These are phyloP conservation scores for Tyto alba DNA, from an alignment of 2,113 vertebrate species.

Conservation along the genomic window DNA sequence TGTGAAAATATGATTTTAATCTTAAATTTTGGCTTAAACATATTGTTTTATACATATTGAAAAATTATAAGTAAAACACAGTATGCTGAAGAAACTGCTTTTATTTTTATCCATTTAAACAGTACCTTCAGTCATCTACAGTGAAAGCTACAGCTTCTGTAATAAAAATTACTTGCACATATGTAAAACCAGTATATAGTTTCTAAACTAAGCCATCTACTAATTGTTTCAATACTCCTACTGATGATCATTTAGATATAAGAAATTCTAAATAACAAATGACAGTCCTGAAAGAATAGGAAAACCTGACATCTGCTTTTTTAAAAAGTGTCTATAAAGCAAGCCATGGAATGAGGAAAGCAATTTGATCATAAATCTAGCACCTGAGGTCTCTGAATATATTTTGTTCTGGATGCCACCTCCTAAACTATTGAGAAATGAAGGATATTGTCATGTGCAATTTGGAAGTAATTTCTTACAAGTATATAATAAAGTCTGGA, in stretches of 20 bases:
- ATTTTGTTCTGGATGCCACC: neutral
- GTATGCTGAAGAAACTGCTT: neutral
- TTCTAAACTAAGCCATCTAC: neutral
- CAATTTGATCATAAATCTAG: neutral
- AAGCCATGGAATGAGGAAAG: neutral
- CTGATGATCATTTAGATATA: neutral
- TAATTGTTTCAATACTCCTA: neutral
- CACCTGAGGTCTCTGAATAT: neutral
- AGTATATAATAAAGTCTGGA: neutral
- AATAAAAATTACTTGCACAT: neutral
- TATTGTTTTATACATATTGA: neutral
- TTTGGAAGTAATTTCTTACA: constrained; percentile 1
- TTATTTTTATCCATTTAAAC: neutral
- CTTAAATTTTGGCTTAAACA: neutral
- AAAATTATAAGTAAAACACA: neutral
- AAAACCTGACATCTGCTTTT: neutral
- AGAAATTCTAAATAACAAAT: neutral
- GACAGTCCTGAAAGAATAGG: neutral
- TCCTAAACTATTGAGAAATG: neutral
- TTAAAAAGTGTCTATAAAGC: neutral
- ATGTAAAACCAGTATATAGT: neutral
- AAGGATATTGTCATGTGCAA: neutral
- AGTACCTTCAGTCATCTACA: neutral
- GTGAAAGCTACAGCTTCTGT: neutral
- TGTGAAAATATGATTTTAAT: neutral